phyloP scores from a whole-genome alignment of 2,888 invertebrate genomes.

The Bellardia bayeri region DNA sequence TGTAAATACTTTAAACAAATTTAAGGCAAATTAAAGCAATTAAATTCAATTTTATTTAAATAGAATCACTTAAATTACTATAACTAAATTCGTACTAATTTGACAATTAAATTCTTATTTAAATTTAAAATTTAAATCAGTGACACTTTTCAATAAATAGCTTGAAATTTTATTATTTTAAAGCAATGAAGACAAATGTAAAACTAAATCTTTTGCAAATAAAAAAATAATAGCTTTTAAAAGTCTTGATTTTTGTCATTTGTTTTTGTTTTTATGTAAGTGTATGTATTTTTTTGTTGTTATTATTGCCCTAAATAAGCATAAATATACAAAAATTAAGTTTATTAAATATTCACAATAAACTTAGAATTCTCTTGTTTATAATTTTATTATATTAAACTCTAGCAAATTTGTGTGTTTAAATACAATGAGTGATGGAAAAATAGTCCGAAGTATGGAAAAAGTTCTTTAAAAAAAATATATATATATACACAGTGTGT shows the following conservation, averaged over 20 bases:
- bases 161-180: background rate
- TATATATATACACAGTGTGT: too few species aligned
- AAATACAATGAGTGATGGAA: background rate
- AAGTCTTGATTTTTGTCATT: background rate
- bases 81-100: background rate
- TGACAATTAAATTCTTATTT: too few species aligned
- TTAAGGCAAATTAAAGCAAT: background rate
- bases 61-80: background rate
- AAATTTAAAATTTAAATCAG: background rate
- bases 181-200: background rate
- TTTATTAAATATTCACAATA: conserved; percentile 11
- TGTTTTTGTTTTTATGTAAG: background rate
- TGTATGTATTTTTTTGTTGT: background rate
- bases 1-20: background rate
- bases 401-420: background rate
- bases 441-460: background rate
- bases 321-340: background rate
- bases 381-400: background rate
- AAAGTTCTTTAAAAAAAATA: background rate
- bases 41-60: background rate
- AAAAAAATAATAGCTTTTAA: background rate
- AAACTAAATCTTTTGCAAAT: background rate
- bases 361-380: background rate
- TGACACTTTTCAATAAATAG: conserved; percentile 1
- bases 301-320: background rate